These are phyloP conservation scores for Perithous albicinctus DNA, from an alignment of 2,888 invertebrate species.

Conservation along the genomic window DNA sequence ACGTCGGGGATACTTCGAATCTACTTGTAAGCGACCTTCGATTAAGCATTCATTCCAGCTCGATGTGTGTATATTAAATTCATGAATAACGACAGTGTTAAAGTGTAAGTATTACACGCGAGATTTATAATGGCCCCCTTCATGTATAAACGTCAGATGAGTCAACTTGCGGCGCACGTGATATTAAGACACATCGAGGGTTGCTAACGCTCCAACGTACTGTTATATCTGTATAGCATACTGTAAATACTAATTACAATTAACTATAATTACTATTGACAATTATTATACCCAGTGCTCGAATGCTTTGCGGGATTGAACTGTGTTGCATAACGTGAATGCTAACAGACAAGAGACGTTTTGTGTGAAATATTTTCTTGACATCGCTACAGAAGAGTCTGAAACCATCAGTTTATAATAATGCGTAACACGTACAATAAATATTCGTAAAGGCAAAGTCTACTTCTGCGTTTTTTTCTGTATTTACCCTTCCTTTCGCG, in stretches of 20 bases:
- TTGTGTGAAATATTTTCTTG: slow-evolving; percentile 45
- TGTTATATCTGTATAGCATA: slow-evolving; percentile 58
- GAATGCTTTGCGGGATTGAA: slow-evolving; percentile 6
- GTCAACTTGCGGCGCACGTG: slow-evolving; percentile 1
- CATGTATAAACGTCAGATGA: slow-evolving; percentile 10
- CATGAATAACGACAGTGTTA: slow-evolving; percentile 59
- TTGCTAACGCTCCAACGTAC: slow-evolving; percentile 45
- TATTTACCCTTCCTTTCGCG: background rate
- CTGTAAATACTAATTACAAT: slow-evolving; percentile 62
- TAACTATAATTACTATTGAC: slow-evolving; percentile 39
- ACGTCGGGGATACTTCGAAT: slow-evolving; percentile 59
- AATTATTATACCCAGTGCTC: slow-evolving; percentile 38
- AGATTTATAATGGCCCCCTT: slow-evolving; percentile 28
- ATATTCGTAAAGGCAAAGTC: slow-evolving; percentile 27
- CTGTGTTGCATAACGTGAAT: slow-evolving; percentile 12
- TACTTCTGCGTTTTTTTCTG: background rate
- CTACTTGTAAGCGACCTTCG: slow-evolving; percentile 46
- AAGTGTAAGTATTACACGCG: slow-evolving; percentile 39
- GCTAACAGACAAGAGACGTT: background rate
- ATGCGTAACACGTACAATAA: slow-evolving; percentile 47
- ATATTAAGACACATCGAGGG: slow-evolving; percentile 41
- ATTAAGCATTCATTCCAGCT: slow-evolving; percentile 53
- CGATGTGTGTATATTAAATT: slow-evolving; percentile 63
- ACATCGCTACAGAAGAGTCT: slow-evolving; percentile 16
- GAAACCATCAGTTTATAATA: slow-evolving; percentile 29